Evolutionary conservation across 2,113 vertebrate species (phyloP), one percentile per base, ranked within the genome.

Genomic region (Ploceus nigricollis): DNA sequence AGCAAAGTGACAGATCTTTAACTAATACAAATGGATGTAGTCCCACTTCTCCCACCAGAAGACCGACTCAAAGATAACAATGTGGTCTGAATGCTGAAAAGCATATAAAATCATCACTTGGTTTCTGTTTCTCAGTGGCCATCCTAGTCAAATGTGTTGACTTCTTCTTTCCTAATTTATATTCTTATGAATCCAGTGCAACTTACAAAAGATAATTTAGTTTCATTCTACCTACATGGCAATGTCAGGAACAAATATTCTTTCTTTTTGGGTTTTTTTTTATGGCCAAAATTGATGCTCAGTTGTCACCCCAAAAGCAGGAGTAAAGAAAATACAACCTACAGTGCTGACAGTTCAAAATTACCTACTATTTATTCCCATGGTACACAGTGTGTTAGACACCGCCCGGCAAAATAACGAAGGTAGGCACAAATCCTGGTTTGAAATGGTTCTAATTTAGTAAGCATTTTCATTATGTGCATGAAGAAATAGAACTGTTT

Each of bases 1-100:
- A 94, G 94, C 66, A 75, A 92, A 87, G 57, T 18, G 80, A 75
- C 77, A 91, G 51, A 87, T 50, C 73, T 91, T 95, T 68, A 93
- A 73, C 86, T 76, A 90, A 87, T 65, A 91, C n/a, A 91, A 82
- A 71, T 61, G 84, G 40, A 71, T 87, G 65, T 53, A 91, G 78
- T 56, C 82, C n/a, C 25, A 23, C 19, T 94, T 82, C 75, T 90
- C 37, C 40, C 66, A 90, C 13, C 42, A 91, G 21, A 17, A 92
- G 40, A 68, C 27, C 57, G 93, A 35, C 25, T 64, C 22, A 1
- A 45, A 87, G 42, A 35, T 31, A 79, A 35, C 42, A 35, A 19
- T 9, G 15, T 45, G 31, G 45, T 60, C 61, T 60, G n/a, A 85
- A 85, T 65, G 45, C 23, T 79, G 66, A 79, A 64, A 82, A 89